phyloP scores from a whole-genome alignment of 2,888 invertebrate species.

The Hedychridium roseum region DNA sequence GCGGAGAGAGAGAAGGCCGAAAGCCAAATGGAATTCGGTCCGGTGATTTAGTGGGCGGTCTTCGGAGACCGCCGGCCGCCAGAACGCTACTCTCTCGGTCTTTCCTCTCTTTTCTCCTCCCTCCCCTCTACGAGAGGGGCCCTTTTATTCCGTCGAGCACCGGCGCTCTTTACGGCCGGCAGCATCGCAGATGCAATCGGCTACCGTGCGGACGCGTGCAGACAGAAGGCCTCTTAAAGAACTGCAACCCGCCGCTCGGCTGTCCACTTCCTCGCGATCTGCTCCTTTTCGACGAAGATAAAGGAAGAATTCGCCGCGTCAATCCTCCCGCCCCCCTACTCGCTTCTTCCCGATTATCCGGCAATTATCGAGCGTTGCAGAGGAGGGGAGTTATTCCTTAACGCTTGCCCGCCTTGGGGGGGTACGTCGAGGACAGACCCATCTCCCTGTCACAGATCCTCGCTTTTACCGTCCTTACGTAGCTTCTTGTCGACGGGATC shows the following conservation, averaged over 20 bases:
- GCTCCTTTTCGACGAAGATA: too few species aligned
- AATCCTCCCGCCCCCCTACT: too few species aligned
- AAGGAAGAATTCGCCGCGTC: too few species aligned
- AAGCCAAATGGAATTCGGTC: slow-evolving; percentile 59
- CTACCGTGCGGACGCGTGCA: slow-evolving; percentile 39
- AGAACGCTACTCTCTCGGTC: slow-evolving; percentile 24
- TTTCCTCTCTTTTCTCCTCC: slow-evolving; percentile 9
- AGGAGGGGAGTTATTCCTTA: too few species aligned
- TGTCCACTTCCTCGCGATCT: neutral
- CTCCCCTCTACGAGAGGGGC: neutral
- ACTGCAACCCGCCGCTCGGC: slow-evolving; percentile 7
- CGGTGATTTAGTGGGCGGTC: slow-evolving; percentile 59
- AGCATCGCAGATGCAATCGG: slow-evolving; percentile 35
- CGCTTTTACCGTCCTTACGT: too few species aligned
- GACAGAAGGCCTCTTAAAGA: slow-evolving; percentile 29
- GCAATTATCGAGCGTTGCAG: too few species aligned
- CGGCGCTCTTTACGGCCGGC: slow-evolving; percentile 1
- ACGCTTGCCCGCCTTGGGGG: too few species aligned
- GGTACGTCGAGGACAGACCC: too few species aligned
- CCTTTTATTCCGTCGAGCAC: too few species aligned
- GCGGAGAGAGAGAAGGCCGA: slow-evolving; percentile 50
- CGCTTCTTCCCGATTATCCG: too few species aligned
- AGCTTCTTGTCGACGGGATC: too few species aligned
- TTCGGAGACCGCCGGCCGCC: slow-evolving; percentile 55
- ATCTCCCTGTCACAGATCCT: too few species aligned